These are phyloP conservation scores for Urocynchramus pylzowi DNA, from an alignment of 2,113 vertebrate species.

Conservation along the genomic window DNA sequence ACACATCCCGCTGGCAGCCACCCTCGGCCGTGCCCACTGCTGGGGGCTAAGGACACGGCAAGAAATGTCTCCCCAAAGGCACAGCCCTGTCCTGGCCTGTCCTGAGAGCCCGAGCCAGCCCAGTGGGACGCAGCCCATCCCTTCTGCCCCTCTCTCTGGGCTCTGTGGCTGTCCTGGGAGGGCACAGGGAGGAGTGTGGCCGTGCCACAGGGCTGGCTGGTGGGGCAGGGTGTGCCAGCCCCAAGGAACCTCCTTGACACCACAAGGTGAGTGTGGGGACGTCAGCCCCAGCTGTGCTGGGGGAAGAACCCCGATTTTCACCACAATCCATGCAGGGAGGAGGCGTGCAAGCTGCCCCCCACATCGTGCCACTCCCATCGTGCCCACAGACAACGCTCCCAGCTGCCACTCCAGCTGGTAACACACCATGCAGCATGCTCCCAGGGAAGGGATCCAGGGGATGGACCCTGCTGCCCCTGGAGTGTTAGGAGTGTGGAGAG, in stretches of 20 bases:
- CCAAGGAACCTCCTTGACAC: neutral
- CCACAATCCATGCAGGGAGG: neutral
- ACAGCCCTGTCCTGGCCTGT: neutral
- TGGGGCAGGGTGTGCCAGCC: neutral
- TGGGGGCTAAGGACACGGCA: fast-evolving
- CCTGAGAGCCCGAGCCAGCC: neutral
- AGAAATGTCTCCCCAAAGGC: neutral
- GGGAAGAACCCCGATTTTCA: neutral
- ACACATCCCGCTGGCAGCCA: neutral
- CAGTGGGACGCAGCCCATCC: neutral
- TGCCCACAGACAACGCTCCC: neutral
- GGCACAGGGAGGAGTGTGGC: fast-evolving
- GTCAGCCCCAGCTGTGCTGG: fast-evolving
- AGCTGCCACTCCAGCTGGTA: neutral
- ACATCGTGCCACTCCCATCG: neutral
- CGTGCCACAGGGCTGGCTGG: fast-evolving
- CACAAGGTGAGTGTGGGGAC: fast-evolving
- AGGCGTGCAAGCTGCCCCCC: neutral
- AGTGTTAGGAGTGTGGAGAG: fast-evolving
- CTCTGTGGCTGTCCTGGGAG: neutral
- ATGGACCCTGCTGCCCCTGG: neutral
- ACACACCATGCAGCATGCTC: neutral
- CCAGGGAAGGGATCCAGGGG: neutral
- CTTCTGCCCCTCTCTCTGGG: neutral
- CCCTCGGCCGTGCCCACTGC: neutral